Base-by-base conservation (phyloP, 2,888 invertebrate genomes). In the Strigamia crassipes region DNA sequence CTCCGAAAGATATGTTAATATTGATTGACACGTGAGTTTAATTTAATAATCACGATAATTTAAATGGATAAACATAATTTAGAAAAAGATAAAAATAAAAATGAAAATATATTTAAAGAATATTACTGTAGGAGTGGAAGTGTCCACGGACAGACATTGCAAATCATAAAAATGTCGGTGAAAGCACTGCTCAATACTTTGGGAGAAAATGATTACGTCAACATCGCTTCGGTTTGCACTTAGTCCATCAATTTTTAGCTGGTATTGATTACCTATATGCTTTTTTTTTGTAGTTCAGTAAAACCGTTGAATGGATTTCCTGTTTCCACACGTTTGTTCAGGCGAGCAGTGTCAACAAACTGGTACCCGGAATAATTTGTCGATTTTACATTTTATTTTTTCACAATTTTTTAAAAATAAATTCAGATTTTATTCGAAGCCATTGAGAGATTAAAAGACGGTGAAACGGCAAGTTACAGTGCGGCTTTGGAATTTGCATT, bases 1-100 rank as follows among this genome's bases (percentile, higher is more conserved):
- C 89, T n/a, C 89, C 89, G 0, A 90, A 89, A 84, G 89, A 89
- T 83, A 89, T 90, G 87, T 85, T 90, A 82, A 89, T 90, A 56
- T 85, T 90, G 8, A 87, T 90, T 84, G 90, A 90, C 84, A 88
- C 86, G 89, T 89, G 86, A 86, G 21, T 56, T 23, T 41, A 38
- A 61, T 9, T 79, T 42, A 38, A 38, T 18, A 34, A 34, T 38
- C 23, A 5, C 13, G 27, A n/a, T 21, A 27, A n/a, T 23, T 27
- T 27, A 38, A 9, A 38, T 4, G 6, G n/a, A n/a, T n/a, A n/a
- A n/a, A n/a, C n/a, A n/a, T 13, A 56, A 56, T 56, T 56, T 18
- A 18, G 6, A 66, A 66, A 23, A 23, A 23, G 12, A 23, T 66
- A 66, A 80, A 79, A 89, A 89, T 84, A 89, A 89, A 84, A 46